phyloP scores from a whole-genome alignment of 2,888 invertebrate genomes.

The Cryptocephalus moraei region DNA sequence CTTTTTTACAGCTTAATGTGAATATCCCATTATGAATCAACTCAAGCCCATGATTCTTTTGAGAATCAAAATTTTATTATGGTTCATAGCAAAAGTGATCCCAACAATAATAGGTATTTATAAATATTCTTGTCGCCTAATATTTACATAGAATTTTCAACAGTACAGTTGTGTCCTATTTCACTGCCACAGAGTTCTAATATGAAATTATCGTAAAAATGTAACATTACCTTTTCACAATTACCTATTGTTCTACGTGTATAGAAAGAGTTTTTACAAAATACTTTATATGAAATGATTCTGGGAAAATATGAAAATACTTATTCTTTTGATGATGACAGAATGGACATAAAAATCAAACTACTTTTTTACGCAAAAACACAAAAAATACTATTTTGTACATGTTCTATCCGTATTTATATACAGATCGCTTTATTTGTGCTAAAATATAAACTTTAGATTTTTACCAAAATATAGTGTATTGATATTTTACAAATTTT shows the following conservation, averaged over 20 bases:
- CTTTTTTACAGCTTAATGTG: slow-evolving; percentile 20
- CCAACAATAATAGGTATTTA: slow-evolving; percentile 32
- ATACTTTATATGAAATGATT: slow-evolving; percentile 27
- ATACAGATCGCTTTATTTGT: slow-evolving; percentile 28
- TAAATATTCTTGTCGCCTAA: slow-evolving; percentile 31
- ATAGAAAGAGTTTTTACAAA: background rate
- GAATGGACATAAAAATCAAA: slow-evolving; percentile 9
- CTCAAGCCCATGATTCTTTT: slow-evolving; percentile 23
- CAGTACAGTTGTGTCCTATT: slow-evolving; percentile 26
- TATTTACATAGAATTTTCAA: slow-evolving; percentile 32
- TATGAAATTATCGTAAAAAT: slow-evolving; percentile 19
- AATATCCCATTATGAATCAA: slow-evolving; percentile 21
- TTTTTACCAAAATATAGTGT: slow-evolving; percentile 34
- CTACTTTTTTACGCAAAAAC: slow-evolving; percentile 16
- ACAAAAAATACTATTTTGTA: slow-evolving; percentile 26
- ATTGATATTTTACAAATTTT: slow-evolving; percentile 29
- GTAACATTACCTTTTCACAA: slow-evolving; percentile 1
- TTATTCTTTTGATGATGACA: slow-evolving; percentile 10
- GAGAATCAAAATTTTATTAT: slow-evolving; percentile 21
- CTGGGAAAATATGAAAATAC: slow-evolving; percentile 3
- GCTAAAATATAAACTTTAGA: slow-evolving; percentile 34
- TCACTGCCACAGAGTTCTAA: slow-evolving; percentile 26
- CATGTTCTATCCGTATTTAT: slow-evolving; percentile 25
- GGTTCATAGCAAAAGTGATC: slow-evolving; percentile 34
- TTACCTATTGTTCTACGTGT: background rate